Conservation (phyloP, 2,888 invertebrate species). For the Hesperia comma region DNA sequence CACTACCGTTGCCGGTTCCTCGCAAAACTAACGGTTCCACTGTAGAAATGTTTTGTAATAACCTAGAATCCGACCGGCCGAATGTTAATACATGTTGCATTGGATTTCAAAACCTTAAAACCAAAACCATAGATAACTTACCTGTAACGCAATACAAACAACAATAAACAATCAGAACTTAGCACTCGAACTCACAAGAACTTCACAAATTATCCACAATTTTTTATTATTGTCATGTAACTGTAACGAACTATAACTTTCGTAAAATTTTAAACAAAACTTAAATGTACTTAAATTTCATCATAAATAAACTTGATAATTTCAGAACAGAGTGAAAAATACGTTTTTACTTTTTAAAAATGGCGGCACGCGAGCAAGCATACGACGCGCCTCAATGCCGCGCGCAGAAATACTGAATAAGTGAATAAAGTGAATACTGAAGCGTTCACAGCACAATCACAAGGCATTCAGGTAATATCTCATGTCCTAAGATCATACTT, state of each 20-base stretch:
- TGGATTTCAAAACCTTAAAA: neutral
- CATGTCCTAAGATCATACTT: slow-evolving; percentile 29
- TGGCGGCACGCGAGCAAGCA: slow-evolving; percentile 46
- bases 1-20: slow-evolving; percentile 24
- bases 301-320: neutral
- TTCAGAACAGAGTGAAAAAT: slow-evolving; percentile 15
- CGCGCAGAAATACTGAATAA: slow-evolving; percentile 62
- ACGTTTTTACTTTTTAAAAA: slow-evolving; percentile 46
- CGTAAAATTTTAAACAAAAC: neutral
- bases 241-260: neutral
- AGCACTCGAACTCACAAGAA: slow-evolving; percentile 26
- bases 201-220: slow-evolving; percentile 22
- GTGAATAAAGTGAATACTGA: slow-evolving; percentile 14
- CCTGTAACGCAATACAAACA: slow-evolving; percentile 16
- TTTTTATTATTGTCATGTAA: slow-evolving; percentile 5
- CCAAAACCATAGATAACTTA: slow-evolving; percentile 7
- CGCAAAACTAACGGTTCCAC: slow-evolving; percentile 30
- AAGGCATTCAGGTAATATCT: slow-evolving; percentile 41
- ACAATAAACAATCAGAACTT: slow-evolving; percentile 22
- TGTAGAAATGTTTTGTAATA: slow-evolving; percentile 29
- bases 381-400: slow-evolving; percentile 64
- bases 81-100: slow-evolving; percentile 7
- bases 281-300: neutral
- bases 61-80: slow-evolving; percentile 23
- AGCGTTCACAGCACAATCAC: slow-evolving; percentile 15